Base-by-base conservation (phyloP, 2,113 vertebrate genomes). In the Takifugu bimaculatus region DNA sequence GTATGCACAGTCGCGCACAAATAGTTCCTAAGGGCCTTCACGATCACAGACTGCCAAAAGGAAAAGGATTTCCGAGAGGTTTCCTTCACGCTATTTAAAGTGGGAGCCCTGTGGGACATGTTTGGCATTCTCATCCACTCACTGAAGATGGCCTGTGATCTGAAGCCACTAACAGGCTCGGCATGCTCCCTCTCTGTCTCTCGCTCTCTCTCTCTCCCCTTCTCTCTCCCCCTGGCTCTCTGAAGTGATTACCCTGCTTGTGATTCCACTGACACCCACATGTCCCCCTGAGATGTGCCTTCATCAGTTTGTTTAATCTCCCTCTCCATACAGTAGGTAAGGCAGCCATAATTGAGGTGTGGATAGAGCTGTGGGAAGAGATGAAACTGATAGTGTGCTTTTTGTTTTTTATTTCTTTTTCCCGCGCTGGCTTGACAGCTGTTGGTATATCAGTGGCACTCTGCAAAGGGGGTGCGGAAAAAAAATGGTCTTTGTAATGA, bases 221-320 rank as follows among this genome's bases (percentile, higher is more conserved):
- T 15, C 27, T 15, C 50, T 64, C 70, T 39, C 75, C 69, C 59
- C 15, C 45, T 48, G 77, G 71, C 78, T 81, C 80, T 86, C 82
- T 88, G 85, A 90, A 88, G 88, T 90, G 87, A 90, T 90, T 90
- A 89, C 82, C 88, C 85, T 84, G 86, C 81, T 82, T 87, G 87
- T 84, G 87, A 88, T 86, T 86, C 82, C 82, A 67, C 81, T 77
- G 84, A 88, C 88, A 81, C 89, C 87, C 87, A 86, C 87, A 74
- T 82, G 77, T 80, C 74, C 81, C 89, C 87, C 61, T 39, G 87
- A 86, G 88, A 88, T 68, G 65, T 60, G 77, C 81, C 86, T 80
- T 75, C 85, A 74, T 86, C 70, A 78, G 82, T 82, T 85, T 87
- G 85, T 86, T 88, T 88, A 86, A 88, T 89, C 84, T 84, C 82